These are phyloP conservation scores for Nomada fabriciana DNA, from an alignment of 2,888 invertebrate species.

Conservation along the genomic window DNA sequence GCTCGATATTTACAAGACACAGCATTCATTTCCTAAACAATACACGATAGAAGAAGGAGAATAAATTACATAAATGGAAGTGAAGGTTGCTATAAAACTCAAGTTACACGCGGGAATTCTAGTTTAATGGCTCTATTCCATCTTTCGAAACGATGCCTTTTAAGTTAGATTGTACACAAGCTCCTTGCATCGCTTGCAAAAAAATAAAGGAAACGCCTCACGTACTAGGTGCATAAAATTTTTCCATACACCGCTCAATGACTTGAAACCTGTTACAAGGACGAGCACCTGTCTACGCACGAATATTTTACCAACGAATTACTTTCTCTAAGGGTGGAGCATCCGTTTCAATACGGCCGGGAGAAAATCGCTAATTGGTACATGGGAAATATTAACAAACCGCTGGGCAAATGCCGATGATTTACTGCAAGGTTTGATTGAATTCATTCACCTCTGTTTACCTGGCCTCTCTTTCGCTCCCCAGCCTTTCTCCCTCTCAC, in stretches of 20 bases:
- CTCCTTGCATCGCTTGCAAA: too few species aligned
- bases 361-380: conserved; percentile 80
- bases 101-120: too few species aligned
- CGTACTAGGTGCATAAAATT: too few species aligned
- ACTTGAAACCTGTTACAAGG: neutral
- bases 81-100: too few species aligned
- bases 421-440: conserved; percentile 84
- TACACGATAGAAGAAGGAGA: too few species aligned
- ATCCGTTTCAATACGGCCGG: conserved; percentile 33
- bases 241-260: too few species aligned
- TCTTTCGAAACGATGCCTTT: too few species aligned
- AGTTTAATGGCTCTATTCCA: too few species aligned
- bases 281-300: neutral
- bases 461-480: conserved; percentile 56
- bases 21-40: too few species aligned
- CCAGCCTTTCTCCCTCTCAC: conserved; percentile 15
- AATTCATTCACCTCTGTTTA: conserved; percentile 82
- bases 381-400: conserved; percentile 78
- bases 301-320: conserved; percentile 27
- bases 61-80: neutral
- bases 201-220: too few species aligned
- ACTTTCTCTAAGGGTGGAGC: conserved; percentile 29
- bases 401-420: conserved; percentile 78
- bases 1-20: too few species aligned
- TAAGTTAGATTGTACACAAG: too few species aligned